A percentile compares a stretch with the other conserved stretches of the same genome.
phyloP scores from a whole-genome alignment of 2,797 vertebrate species.

The Gymnoscopelus microlampas region DNA sequence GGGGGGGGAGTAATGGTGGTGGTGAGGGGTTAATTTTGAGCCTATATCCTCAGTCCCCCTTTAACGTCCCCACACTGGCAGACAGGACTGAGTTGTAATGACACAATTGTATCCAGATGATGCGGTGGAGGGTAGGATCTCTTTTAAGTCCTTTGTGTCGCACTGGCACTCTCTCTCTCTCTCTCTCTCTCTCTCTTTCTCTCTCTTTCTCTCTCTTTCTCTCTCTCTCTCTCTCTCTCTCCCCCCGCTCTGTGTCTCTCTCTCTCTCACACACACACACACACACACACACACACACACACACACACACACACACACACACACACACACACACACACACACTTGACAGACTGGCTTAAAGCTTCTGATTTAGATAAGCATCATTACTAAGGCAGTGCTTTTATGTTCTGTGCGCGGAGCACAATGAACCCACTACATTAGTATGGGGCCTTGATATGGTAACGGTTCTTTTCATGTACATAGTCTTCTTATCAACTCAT shows the following conservation, averaged over 20 bases:
- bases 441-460: neutral
- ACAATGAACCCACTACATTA: constrained; percentile 5
- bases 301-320: no score
- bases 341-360: constrained; percentile 38
- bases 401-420: constrained; percentile 43
- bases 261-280: neutral
- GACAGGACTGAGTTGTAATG: constrained; percentile 68
- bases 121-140: constrained; percentile 37
- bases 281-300: no score
- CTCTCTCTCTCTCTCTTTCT: constrained; percentile 8
- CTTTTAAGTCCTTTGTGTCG: constrained; percentile 9
- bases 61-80: constrained; percentile 60
- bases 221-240: neutral
- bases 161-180: neutral
- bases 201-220: constrained; percentile 16
- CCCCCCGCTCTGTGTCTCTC: no score
- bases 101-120: constrained; percentile 82
- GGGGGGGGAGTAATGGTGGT: constrained; percentile 8
- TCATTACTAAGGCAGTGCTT: constrained; percentile 44
- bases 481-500: neutral
- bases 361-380: constrained; percentile 53
- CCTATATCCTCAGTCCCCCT: constrained; percentile 52
- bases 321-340: constrained; percentile 32
- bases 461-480: neutral
- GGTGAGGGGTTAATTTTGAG: constrained; percentile 51